phyloP scores from a whole-genome alignment of 2,797 vertebrate species.

The Myotis vivesi region DNA sequence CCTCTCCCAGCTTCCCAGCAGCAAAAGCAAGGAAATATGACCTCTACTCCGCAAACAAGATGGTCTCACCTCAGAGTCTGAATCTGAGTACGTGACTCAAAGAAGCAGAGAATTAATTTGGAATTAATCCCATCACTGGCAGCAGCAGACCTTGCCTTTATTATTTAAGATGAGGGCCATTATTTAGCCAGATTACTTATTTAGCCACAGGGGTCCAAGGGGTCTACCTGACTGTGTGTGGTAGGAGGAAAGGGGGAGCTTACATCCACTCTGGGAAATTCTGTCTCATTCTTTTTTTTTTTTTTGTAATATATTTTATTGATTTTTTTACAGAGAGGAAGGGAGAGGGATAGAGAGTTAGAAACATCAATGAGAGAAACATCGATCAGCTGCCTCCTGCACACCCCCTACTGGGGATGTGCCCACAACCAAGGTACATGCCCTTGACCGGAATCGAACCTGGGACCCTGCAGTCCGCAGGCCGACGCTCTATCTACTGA shows the following conservation, averaged over 20 bases:
- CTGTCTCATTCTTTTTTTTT: neutral
- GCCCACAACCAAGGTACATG: too few relatives aligned
- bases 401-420: too few relatives aligned
- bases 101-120: constrained; percentile 44
- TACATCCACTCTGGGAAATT: neutral
- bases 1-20: neutral
- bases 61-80: neutral
- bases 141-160: neutral
- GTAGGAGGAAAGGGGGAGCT: neutral
- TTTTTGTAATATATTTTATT: too few relatives aligned
- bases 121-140: neutral
- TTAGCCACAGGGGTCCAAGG: neutral
- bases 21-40: neutral
- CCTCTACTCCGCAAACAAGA: neutral
- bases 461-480: too few relatives aligned
- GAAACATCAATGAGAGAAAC: too few relatives aligned
- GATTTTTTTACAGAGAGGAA: too few relatives aligned
- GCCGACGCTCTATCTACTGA: too few relatives aligned
- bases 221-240: neutral
- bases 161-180: neutral
- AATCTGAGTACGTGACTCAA: neutral
- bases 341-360: too few relatives aligned
- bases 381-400: too few relatives aligned
- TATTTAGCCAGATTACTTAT: neutral
- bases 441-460: too few relatives aligned